phyloP scores from a whole-genome alignment of 2,113 vertebrate species.

The Gallinago jamesoni region DNA sequence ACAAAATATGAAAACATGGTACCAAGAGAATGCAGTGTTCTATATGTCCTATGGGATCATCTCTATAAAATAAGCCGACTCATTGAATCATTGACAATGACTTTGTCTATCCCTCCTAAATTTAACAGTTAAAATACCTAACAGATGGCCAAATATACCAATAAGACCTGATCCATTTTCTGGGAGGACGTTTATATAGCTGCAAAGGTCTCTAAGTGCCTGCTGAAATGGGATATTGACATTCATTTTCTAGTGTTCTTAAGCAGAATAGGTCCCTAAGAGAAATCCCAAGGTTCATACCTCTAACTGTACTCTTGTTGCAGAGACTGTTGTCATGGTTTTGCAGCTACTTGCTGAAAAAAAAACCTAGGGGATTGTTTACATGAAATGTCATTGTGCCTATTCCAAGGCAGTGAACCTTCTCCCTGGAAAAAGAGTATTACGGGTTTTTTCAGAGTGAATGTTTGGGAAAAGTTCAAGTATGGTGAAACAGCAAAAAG shows the following conservation, averaged over 20 bases:
- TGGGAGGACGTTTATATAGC: background rate
- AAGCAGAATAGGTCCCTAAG: background rate
- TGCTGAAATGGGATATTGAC: background rate
- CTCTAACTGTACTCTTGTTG: background rate
- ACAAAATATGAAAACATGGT: fast-evolving
- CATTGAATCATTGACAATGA: background rate
- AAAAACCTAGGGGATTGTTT: background rate
- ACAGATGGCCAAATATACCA: background rate
- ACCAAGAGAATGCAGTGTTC: background rate
- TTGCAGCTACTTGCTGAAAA: background rate
- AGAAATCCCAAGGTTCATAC: background rate
- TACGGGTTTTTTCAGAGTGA: background rate
- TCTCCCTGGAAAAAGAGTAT: background rate
- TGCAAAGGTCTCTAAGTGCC: background rate
- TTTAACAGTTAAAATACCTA: background rate
- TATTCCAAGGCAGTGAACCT: background rate
- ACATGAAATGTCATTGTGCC: background rate
- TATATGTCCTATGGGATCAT: background rate
- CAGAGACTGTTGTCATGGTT: background rate
- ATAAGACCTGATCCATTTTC: background rate
- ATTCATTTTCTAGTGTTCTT: background rate
- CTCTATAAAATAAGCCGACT: background rate
- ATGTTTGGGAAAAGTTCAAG: background rate
- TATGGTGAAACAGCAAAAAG: background rate
- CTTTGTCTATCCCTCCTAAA: background rate